Evolutionary conservation across 1,140 invertebrate species (phyloP).

Genomic region (Ylistrum balloti): DNA sequence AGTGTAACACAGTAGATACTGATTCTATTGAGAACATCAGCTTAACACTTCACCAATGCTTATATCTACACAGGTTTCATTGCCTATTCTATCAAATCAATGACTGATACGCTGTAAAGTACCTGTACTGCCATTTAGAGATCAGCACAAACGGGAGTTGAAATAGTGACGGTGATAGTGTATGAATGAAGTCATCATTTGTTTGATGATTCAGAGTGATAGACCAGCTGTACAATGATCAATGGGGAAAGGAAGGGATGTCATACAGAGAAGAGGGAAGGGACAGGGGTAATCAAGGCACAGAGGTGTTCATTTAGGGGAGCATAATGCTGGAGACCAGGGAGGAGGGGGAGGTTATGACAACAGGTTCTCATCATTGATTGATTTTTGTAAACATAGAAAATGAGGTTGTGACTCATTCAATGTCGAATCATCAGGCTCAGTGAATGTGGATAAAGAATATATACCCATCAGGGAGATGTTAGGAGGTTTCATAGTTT

Average conservation of each 20-base stretch:
- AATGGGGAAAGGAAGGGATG: background rate
- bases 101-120: background rate
- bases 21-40: too few relatives aligned
- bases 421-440: background rate
- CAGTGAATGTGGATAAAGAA: too few relatives aligned
- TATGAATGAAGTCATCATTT: conserved; percentile 22
- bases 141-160: background rate
- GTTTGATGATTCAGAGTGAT: background rate
- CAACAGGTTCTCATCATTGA: conserved; percentile 16
- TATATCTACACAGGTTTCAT: too few relatives aligned
- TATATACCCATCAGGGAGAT: too few relatives aligned
- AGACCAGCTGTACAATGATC: background rate
- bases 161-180: background rate
- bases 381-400: background rate
- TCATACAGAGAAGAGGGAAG: too few relatives aligned
- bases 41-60: too few relatives aligned
- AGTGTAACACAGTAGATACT: too few relatives aligned
- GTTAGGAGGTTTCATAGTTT: too few relatives aligned
- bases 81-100: too few relatives aligned
- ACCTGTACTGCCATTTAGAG: background rate
- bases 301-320: too few relatives aligned
- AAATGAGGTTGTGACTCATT: background rate
- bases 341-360: background rate
- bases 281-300: too few relatives aligned
- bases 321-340: background rate